Base-by-base conservation (phyloP, 2,113 vertebrate species). In the Elachura formosa region DNA sequence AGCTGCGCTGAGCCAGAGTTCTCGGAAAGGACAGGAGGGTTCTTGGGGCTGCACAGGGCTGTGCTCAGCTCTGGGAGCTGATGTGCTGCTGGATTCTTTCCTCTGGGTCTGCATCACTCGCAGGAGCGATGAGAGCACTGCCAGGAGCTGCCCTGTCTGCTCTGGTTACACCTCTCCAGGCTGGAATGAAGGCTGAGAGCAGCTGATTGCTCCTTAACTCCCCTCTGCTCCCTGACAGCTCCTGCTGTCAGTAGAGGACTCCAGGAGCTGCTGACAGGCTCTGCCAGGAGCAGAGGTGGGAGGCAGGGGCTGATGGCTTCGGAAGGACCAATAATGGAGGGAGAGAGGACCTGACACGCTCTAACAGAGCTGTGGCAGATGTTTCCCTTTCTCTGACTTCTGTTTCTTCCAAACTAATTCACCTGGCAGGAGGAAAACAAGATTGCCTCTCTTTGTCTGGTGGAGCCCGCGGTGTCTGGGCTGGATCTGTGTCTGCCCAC, bases 141-240 rank as follows among this genome's bases (percentile, higher is more conserved):
- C 26, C 66, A 36, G 81, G 56, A 55, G 59, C 66, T 81, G 45
- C 61, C 38, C 61, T 72, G 79, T 41, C 91, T 86, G 91, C 95
- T 94, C 74, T 74, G 80, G 2, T 95, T 55, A 38, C 33, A 21
- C 49, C 78, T 86, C 26, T 33, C 3, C 12, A 72, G 68, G 72
- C 87, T 40, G 77, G 73, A 92, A 93, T 91, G 26, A 13, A 93
- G 94, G 94, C 93, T 61, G 93, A 92, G 5, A 93, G 90, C 56
- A 82, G 82, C n/a, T 96, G 46, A 93, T 78, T 79, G 2, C 74
- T 79, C 54, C 76, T 94, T 78, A 87, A 73, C 61, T 56, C 13
- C 14, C 54, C 59, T 12, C 34, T 41, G 84, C 78, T 66, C 33
- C 45, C 72, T 68, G 62, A 2, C 85, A 79, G 75, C 81, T 94